Evolutionary conservation across 2,797 vertebrate species (phyloP), one percentile per base, ranked within the genome.

Genomic region (Anguilla anguilla): DNA sequence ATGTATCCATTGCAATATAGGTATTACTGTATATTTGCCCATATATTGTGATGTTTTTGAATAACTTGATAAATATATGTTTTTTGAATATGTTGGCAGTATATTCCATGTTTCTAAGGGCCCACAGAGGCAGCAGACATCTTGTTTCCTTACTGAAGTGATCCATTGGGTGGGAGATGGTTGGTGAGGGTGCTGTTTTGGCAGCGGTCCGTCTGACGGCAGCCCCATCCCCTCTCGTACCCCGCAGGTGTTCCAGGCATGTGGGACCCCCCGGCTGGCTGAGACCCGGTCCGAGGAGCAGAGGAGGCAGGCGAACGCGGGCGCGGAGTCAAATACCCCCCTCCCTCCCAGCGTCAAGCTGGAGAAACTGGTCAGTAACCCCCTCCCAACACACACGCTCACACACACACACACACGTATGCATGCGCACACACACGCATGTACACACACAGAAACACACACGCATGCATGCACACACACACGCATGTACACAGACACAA

Each of bases 201-300:
- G 61, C 61, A 67, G 61, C 25, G 19, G 6, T 39, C 31, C 22
- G 1, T 77, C 72, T 17, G 31, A 77, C 31, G 13, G 31, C 28
- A 19, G 72, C 10, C 31, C 67, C 28, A 6, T n/a, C 35, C 72
- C 25, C 72, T 17, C 13, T 15, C 11, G 9, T 19, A 15, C 22
- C 39, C 35, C 17, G 10, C 85, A 84, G 82, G 82, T 84, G 82
- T 35, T 28, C 11, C 83, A 59, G 83, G 83, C 31, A 6, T 84
- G 83, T 35, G 46, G n/a, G 72, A 35, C 5, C 10, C 35, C 69
- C 43, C 25, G 9, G 25, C 43, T 72, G 61, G 43, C 83, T n/a
- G 46, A 55, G 22, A 67, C 61, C 61, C 61, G 49, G 49, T 67
- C 61, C 61, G 61, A 25, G 61, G 61, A 67, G 25, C 4, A 4